Percentiles rank a stretch among this genome's conserved stretches.
phyloP scores from a whole-genome alignment of 2,797 vertebrate genomes.

The Pterois miles region DNA sequence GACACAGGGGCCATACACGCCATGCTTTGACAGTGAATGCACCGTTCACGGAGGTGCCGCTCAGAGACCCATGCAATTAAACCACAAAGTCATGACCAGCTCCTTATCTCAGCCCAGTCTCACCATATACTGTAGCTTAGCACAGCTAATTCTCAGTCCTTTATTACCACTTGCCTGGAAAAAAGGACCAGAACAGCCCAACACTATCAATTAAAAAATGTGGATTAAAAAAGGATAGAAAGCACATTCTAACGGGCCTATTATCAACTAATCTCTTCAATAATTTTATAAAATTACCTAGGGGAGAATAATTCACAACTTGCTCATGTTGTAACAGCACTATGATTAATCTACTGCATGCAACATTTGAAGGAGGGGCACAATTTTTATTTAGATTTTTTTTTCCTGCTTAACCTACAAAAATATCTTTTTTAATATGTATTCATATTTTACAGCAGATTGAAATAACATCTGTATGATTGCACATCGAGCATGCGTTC shows the following conservation, averaged over 20 bases:
- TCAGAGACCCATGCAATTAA: constrained; percentile 53
- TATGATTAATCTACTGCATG: constrained; percentile 63
- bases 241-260: neutral
- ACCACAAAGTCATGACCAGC: constrained; percentile 41
- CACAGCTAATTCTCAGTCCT: constrained; percentile 54
- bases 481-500: constrained; percentile 67
- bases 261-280: constrained; percentile 6
- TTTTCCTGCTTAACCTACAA: constrained; percentile 57
- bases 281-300: constrained; percentile 15
- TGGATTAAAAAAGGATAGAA: constrained; percentile 20
- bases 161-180: constrained; percentile 70
- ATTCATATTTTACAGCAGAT: constrained; percentile 60
- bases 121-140: constrained; percentile 66
- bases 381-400: neutral
- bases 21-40: constrained; percentile 46
- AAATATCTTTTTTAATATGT: constrained; percentile 69
- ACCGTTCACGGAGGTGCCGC: constrained; percentile 7
- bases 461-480: constrained; percentile 51
- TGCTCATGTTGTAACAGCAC: constrained; percentile 21
- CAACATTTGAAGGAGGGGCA: constrained; percentile 21
- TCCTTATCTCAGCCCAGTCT: constrained; percentile 47
- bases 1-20: constrained; percentile 14
- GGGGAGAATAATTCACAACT: constrained; percentile 18
- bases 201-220: constrained; percentile 56
- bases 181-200: constrained; percentile 63